Evolutionary conservation across 37 sponge, comb jelly and placozoan genomes (phyloP).

Genomic region (Chondrosia reniformis): DNA sequence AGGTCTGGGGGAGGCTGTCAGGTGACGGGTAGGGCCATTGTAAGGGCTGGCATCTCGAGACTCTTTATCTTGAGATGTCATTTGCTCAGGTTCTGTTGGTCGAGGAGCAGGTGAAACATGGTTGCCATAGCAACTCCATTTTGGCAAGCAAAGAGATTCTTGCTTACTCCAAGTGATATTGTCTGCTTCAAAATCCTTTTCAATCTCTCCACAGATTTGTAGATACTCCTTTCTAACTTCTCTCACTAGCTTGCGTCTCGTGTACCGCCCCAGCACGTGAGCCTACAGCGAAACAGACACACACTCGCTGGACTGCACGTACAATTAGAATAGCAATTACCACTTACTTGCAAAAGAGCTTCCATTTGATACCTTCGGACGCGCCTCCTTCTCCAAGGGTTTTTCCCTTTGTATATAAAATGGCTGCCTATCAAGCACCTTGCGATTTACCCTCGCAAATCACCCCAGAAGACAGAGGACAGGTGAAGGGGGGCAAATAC

Average conservation of each 20-base stretch:
- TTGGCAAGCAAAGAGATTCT: not conserved
- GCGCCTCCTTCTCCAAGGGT: not conserved
- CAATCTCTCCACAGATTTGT: slow-evolving; percentile 24
- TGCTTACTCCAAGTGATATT: not conserved
- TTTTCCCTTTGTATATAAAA: not conserved
- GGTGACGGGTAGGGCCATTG: too few species aligned
- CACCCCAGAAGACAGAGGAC: slow-evolving; percentile 1
- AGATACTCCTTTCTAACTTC: slow-evolving; percentile 47
- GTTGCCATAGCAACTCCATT: not conserved
- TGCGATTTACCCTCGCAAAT: slow-evolving; percentile 15
- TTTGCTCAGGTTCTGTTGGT: not conserved
- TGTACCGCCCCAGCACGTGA: slow-evolving; percentile 14
- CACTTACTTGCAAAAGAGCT: too few species aligned
- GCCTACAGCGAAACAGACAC: slow-evolving; percentile 20
- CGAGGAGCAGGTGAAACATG: not conserved
- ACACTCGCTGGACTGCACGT: too few species aligned
- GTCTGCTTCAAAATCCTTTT: not conserved
- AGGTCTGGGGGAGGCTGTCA: too few species aligned
- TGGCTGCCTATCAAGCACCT: not conserved
- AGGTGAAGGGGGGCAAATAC: slow-evolving; percentile 31
- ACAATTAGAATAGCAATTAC: too few species aligned
- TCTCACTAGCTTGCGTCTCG: slow-evolving; percentile 25
- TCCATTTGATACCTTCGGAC: too few species aligned
- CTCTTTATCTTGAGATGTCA: too few species aligned
- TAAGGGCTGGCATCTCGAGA: too few species aligned